Evolutionary conservation across 2,113 vertebrate genomes (phyloP).

Genomic region (Myocastor coypus): DNA sequence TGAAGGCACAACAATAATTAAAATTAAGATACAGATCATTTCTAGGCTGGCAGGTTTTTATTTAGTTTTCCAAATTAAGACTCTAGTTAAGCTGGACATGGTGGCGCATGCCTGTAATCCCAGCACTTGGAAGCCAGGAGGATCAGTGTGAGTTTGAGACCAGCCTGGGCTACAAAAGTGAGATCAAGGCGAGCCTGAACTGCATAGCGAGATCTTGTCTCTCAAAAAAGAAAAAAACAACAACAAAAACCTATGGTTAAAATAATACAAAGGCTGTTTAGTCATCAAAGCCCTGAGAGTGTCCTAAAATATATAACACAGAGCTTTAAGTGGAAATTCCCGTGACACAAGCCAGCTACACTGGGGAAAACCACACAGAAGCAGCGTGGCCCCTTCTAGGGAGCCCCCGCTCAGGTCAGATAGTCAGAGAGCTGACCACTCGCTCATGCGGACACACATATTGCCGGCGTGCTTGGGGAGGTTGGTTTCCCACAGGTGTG

Average conservation of each 20-base stretch:
- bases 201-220: no score
- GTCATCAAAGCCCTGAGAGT: not conserved
- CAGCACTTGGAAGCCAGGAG: no score
- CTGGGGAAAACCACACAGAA: no score
- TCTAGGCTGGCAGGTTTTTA: not conserved
- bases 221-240: no score
- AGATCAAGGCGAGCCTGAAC: no score
- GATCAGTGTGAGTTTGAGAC: no score
- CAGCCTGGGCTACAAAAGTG: no score
- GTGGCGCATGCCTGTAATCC: no score
- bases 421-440: not conserved
- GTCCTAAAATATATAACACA: not conserved
- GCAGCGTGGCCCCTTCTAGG: not conserved
- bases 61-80: conserved; percentile 40
- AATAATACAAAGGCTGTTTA: not conserved
- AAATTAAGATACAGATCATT: conserved; percentile 47
- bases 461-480: not conserved
- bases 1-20: not conserved
- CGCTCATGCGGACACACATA: not conserved
- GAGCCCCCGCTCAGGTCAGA: not conserved
- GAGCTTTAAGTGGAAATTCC: not conserved
- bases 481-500: not conserved
- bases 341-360: not conserved
- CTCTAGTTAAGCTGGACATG: no score
- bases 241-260: conserved; percentile 31